Percentiles rank a stretch among this genome's conserved stretches.
Conservation (phyloP, 2,113 vertebrate species). For the Ctenodactylus gundi region DNA sequence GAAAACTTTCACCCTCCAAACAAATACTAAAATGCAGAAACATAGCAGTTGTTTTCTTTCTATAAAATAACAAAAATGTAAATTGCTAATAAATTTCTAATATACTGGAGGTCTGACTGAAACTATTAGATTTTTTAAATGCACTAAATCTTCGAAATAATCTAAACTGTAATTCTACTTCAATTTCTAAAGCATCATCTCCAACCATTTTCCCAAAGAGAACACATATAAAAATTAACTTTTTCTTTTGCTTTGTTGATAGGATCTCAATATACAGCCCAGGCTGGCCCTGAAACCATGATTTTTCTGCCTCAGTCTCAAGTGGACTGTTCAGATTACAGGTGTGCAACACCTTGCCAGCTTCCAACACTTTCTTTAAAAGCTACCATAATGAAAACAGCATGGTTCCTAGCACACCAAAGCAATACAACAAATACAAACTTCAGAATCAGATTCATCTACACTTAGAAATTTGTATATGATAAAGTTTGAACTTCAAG, state of each 20-base stretch:
- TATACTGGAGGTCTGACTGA: background rate
- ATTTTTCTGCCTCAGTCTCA: too few relatives aligned
- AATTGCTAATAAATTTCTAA: background rate
- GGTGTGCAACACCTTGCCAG: too few relatives aligned
- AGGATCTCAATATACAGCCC: too few relatives aligned
- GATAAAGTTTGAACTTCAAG: background rate
- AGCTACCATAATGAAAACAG: background rate
- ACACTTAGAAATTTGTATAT: background rate
- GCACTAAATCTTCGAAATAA: background rate
- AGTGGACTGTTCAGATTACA: too few relatives aligned
- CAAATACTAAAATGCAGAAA: background rate
- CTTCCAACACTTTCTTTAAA: background rate
- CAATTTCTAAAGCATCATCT: background rate
- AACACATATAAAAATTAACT: too few relatives aligned
- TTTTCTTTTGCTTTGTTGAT: too few relatives aligned
- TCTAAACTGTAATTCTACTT: background rate
- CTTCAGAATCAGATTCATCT: background rate
- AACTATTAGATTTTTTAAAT: background rate
- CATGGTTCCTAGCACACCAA: background rate
- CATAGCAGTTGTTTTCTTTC: background rate
- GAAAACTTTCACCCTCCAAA: background rate
- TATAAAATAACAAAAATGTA: background rate
- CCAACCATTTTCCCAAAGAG: too few relatives aligned
- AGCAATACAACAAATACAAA: background rate
- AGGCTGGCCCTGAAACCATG: too few relatives aligned